These are phyloP conservation scores for Dicentrarchus labrax DNA, from an alignment of 2,113 vertebrate species.

Conservation along the genomic window DNA sequence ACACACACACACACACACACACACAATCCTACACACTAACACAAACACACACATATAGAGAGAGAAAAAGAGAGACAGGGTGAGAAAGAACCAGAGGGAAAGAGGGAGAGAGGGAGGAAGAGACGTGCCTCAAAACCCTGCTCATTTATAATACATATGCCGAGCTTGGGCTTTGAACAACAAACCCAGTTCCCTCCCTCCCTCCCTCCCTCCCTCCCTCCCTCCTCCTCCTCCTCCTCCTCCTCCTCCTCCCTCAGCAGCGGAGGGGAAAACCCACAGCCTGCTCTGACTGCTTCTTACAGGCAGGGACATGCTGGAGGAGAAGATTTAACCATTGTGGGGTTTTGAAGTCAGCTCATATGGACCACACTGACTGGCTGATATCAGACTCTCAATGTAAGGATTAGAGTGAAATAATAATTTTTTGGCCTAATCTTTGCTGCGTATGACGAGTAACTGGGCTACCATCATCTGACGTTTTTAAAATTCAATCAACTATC, in stretches of 20 bases:
- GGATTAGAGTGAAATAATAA: neutral
- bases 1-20: slow-evolving; percentile 19
- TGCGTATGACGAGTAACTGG: neutral
- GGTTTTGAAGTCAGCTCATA: slow-evolving; percentile 23
- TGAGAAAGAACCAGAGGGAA: neutral
- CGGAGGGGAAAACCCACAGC: slow-evolving; percentile 65
- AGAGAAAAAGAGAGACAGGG: neutral
- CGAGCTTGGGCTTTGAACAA: slow-evolving; percentile 63
- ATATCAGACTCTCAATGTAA: neutral
- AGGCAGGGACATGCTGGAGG: slow-evolving; percentile 45
- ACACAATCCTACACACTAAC: neutral
- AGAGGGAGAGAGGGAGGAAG: slow-evolving; percentile 22
- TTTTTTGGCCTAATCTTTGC: neutral
- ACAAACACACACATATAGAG: neutral
- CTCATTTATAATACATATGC: slow-evolving; percentile 73
- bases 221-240: slow-evolving; percentile 1
- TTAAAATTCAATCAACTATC: neutral
- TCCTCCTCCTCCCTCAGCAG: slow-evolving; percentile 12
- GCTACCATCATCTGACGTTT: neutral
- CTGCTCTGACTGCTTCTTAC: slow-evolving; percentile 39
- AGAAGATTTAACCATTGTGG: slow-evolving; percentile 27
- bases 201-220: neutral
- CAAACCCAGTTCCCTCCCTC: slow-evolving; percentile 56
- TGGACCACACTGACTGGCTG: neutral
- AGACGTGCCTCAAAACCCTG: slow-evolving; percentile 61